Conservation (phyloP, 2,797 vertebrate species). For the Muscicapa comitata region DNA sequence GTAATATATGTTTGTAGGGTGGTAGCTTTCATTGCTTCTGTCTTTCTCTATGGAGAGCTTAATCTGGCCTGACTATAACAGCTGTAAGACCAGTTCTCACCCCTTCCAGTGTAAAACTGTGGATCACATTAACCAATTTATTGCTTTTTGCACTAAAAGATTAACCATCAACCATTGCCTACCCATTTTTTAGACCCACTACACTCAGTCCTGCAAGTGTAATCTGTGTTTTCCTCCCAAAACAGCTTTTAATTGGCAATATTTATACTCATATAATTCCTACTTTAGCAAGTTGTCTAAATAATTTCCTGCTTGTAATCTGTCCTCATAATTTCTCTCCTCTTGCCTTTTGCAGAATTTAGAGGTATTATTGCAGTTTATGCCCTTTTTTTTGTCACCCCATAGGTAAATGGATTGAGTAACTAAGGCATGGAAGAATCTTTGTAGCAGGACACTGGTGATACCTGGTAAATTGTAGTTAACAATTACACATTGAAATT, state of each 20-base stretch:
- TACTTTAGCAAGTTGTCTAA: neutral
- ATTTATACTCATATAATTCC: neutral
- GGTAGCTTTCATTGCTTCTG: neutral
- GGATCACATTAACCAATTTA: neutral
- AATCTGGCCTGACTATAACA: neutral
- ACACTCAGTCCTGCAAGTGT: neutral
- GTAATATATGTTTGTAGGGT: neutral
- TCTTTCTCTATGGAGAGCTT: neutral
- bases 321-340: neutral
- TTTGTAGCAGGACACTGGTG: neutral
- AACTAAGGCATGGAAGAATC: neutral
- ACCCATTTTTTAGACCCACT: neutral
- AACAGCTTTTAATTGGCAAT: neutral
- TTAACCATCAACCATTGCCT: neutral
- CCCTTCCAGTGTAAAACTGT: neutral
- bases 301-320: neutral
- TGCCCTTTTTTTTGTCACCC: accelerated
- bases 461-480: neutral
- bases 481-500: neutral
- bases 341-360: neutral
- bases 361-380: neutral
- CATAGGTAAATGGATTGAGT: neutral
- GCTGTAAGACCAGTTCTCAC: neutral
- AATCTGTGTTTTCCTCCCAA: neutral
- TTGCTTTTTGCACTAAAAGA: neutral